Evolutionary conservation across 2,797 vertebrate genomes (phyloP).

Genomic region (Rhinoraja longicauda): DNA sequence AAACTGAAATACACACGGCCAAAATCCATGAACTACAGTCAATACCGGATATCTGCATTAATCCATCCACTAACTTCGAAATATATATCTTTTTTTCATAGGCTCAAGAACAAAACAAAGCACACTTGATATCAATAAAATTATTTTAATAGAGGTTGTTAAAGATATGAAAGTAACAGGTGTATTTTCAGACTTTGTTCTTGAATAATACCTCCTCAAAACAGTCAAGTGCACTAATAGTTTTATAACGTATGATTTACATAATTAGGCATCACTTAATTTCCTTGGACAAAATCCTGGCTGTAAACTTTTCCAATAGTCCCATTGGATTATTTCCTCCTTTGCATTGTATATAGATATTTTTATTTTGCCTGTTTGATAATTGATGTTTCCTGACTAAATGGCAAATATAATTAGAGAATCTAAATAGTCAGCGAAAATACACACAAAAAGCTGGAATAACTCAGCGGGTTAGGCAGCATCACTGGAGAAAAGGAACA

Average conservation of each 20-base stretch:
- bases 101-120: not conserved
- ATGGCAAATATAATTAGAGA: not conserved
- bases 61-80: not conserved
- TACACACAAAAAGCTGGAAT: no score
- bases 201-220: constrained; percentile 4
- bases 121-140: not conserved
- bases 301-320: not conserved
- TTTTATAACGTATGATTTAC: not conserved
- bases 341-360: not conserved
- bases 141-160: not conserved
- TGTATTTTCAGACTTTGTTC: not conserved
- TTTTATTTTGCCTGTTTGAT: not conserved
- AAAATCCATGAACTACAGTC: not conserved
- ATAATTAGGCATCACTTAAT: not conserved
- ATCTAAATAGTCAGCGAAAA: not conserved
- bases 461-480: no score
- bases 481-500: no score
- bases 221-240: not conserved
- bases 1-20: not conserved
- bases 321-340: not conserved
- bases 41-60: not conserved
- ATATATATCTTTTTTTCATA: not conserved
- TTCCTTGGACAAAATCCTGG: not conserved
- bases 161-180: not conserved
- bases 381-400: constrained; percentile 21